Base-by-base conservation (phyloP, 1,140 invertebrate species). In the Eurosta solidaginis region DNA sequence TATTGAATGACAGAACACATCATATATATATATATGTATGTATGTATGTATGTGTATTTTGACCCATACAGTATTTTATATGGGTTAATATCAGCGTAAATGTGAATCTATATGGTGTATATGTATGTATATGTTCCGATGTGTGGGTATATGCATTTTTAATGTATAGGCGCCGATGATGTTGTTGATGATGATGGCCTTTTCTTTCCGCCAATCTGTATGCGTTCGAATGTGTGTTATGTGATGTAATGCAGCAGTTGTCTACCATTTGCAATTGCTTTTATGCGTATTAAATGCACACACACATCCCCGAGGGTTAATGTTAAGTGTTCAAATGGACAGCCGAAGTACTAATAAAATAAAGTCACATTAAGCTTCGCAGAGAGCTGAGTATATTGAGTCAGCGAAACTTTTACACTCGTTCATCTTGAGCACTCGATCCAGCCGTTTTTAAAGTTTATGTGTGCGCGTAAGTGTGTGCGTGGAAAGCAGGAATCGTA, bases 341-440 rank as follows among this genome's bases (percentile, higher is more conserved):
- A 68, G 59, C n/a, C 59, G 6, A 68, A 68, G 59, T 33, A 33
- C 59, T 68, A 68, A 68, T 68, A 68, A 68, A 68, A 68, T 68
- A 68, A 68, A 68, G 59, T 36, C 59, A 29, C 59, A 68, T 68
- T 68, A 42, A 59, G 54, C 54, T 17, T 59, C 22, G 14, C 29
- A 36, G 50, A n/a, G n/a, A 54, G 50, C 50, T 54, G 50, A 54
- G 50, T 54, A 22, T 7, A 50, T 50, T n/a, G 3, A 25, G n/a
- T n/a, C n/a, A n/a, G n/a, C n/a, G n/a, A n/a, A n/a, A n/a, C n/a
- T n/a, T n/a, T n/a, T n/a, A n/a, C n/a, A n/a, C n/a, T n/a, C n/a
- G n/a, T n/a, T n/a, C n/a, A n/a, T n/a, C n/a, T n/a, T n/a, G n/a
- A n/a, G n/a, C n/a, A n/a, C n/a, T n/a, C n/a, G n/a, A n/a, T n/a